Evolutionary conservation across 2,888 invertebrate genomes (phyloP).

Genomic region (Drosophila pseudotakahashii): DNA sequence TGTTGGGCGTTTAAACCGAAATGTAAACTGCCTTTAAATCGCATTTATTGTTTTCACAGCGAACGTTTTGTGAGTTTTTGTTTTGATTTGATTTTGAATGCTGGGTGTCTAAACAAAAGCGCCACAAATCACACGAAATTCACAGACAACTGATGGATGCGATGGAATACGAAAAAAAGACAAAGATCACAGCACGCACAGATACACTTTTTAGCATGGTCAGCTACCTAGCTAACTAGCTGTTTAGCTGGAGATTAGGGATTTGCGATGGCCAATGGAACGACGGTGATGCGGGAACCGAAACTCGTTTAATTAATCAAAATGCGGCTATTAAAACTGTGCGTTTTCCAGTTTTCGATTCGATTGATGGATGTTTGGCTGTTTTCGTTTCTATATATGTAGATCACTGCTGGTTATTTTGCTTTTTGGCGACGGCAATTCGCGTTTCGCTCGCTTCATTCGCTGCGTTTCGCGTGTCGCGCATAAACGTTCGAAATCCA

Average conservation of each 20-base stretch:
- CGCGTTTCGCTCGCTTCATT: conserved; percentile 35
- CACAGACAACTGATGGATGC: conserved; percentile 42
- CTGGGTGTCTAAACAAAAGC: conserved; percentile 20
- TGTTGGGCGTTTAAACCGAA: conserved; percentile 44
- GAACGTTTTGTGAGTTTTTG: conserved; percentile 62
- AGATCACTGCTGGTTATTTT: neutral
- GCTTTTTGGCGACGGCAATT: conserved; percentile 67
- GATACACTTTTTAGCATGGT: conserved; percentile 35
- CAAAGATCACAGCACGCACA: conserved; percentile 32
- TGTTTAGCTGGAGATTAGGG: too few species aligned
- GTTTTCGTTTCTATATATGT: neutral
- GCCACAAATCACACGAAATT: conserved; percentile 62
- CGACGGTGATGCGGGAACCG: conserved; percentile 22
- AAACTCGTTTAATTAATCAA: conserved; percentile 47
- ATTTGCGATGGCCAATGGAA: conserved; percentile 31
- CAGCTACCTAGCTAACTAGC: conserved; percentile 14
- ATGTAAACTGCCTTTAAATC: conserved; percentile 63
- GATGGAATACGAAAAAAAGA: conserved; percentile 38
- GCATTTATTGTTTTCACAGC: conserved; percentile 61
- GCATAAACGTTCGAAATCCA: conserved; percentile 61
- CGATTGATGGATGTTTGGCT: conserved; percentile 17
- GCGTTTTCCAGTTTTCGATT: conserved; percentile 34
- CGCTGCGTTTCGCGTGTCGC: conserved; percentile 58
- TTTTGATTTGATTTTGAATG: conserved; percentile 50
- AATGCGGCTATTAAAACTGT: conserved; percentile 24